Base-by-base conservation (phyloP, 2,797 vertebrate genomes). In the Danio jaintianensis region DNA sequence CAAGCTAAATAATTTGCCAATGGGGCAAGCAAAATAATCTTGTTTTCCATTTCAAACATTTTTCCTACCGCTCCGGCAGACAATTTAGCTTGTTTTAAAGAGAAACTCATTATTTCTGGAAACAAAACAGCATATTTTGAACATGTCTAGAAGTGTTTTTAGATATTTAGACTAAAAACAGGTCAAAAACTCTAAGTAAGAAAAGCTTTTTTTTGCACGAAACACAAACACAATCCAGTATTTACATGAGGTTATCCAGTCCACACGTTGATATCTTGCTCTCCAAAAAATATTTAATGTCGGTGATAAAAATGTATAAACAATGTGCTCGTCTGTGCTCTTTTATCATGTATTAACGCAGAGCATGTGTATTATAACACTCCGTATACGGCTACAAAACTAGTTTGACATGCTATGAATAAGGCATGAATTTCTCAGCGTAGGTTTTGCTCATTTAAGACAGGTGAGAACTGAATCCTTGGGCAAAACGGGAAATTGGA, bases 301-400 rank as follows among this genome's bases (percentile, higher is more conserved):
- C 18, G 5, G 16, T 8, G 50, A 68, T 74, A 69, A 78, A 59
- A 48, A 45, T 15, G 40, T 66, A 64, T 80, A 80, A 52, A 72
- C 9, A 43, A 1, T 53, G 1, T 43, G n/a, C 38, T 56, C 12
- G 2, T 38, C 36, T n/a, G 64, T 36, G 13, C 56, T 18, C 29
- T 63, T 36, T 73, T 73, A 58, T 80, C 10, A 36, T 13, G 29
- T 36, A 45, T 38, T 18, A 58, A 70, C 36, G 11, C 10, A 53
- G 50, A 70, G 16, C 1, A 0, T 40, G 29, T 18, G 29, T 52
- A 52, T 55, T 2, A 8, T 16, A 69, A 69, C 12, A 5, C 47
- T 36, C 67, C 15, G 7, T 56, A 22, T 45, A 66, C 45, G 40
- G 50, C 53, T 66, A 5, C 48, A 66, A 66, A 42, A 64, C 36